Evolutionary conservation across 1,140 invertebrate genomes (phyloP).

Genomic region (Agrilus planipennis): DNA sequence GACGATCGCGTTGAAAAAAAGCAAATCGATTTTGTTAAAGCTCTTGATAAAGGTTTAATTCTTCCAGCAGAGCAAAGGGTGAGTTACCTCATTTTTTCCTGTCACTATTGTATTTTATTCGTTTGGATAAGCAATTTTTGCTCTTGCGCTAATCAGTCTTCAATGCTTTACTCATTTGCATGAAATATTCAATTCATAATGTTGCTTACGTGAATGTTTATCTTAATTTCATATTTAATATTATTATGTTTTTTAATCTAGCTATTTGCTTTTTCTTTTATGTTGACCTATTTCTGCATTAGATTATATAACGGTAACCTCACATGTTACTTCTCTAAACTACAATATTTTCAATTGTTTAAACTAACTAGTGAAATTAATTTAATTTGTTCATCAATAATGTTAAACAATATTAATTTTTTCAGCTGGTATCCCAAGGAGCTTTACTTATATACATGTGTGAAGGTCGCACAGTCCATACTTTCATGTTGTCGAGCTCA

Average conservation of each 20-base stretch:
- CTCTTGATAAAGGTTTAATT: constrained; percentile 73
- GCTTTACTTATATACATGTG: constrained; percentile 32
- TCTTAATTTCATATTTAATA: background rate
- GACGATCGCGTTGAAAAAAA: constrained; percentile 47
- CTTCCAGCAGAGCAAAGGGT: constrained; percentile 85
- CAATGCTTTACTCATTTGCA: background rate
- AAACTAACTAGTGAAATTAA: too few species aligned
- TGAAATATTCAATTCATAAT: background rate
- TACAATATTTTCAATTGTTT: too few species aligned
- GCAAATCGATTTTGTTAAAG: constrained; percentile 73
- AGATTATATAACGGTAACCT: too few species aligned
- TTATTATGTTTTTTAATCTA: background rate
- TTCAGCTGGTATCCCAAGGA: constrained; percentile 19
- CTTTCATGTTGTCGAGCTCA: constrained; percentile 15
- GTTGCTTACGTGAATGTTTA: background rate
- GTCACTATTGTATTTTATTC: too few species aligned
- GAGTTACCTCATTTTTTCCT: constrained; percentile 42
- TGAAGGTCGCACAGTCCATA: constrained; percentile 19
- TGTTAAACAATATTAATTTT: constrained; percentile 17
- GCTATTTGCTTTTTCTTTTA: too few species aligned
- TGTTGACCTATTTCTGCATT: too few species aligned
- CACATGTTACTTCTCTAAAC: too few species aligned
- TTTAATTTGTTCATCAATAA: too few species aligned
- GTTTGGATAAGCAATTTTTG: too few species aligned
- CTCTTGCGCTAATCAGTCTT: too few species aligned